phyloP scores from a whole-genome alignment of 2,113 vertebrate genomes.

The Phylloscopus whistleri region DNA sequence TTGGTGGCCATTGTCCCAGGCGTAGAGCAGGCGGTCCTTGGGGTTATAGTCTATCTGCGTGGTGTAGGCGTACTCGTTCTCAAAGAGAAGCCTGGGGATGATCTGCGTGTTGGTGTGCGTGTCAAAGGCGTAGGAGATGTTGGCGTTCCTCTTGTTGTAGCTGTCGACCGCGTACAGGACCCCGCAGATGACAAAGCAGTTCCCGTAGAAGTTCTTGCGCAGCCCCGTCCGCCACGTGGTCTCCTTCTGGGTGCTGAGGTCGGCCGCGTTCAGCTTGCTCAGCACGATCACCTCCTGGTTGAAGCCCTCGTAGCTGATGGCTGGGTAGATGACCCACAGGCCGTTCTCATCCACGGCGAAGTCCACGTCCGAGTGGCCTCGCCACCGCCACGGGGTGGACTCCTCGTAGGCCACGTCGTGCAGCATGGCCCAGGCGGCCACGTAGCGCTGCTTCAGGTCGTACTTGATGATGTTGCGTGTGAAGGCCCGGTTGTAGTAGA shows the following conservation, averaged over 20 bases:
- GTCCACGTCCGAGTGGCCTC: constrained; percentile 87
- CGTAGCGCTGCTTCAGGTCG: constrained; percentile 83
- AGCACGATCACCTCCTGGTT: constrained; percentile 91
- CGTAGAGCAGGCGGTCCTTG: constrained; percentile 89
- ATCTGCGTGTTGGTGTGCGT: constrained; percentile 98
- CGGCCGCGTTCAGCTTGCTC: constrained; percentile 85
- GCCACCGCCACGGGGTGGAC: constrained; percentile 86
- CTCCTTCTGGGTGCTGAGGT: constrained; percentile 91
- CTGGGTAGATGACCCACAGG: constrained; percentile 93
- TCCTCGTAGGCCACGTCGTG: constrained; percentile 88
- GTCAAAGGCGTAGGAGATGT: constrained; percentile 94
- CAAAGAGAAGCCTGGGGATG: constrained; percentile 89
- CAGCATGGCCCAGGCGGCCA: constrained; percentile 94
- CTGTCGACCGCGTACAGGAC: constrained; percentile 95
- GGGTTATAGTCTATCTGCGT: constrained; percentile 98
- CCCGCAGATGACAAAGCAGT: constrained; percentile 94
- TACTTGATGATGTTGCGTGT: constrained; percentile 96
- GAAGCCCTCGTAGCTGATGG: constrained; percentile 89
- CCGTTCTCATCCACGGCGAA: constrained; percentile 93
- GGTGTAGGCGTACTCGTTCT: constrained; percentile 90
- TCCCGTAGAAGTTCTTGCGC: constrained; percentile 86
- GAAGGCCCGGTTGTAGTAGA: constrained; percentile 96
- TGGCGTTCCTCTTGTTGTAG: constrained; percentile 85
- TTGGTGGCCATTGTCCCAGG: constrained; percentile 97
- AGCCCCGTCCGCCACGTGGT: constrained; percentile 95